Evolutionary conservation across 1,140 invertebrate species (phyloP), one percentile per base, ranked within the genome.

Genomic region (Odontomachus brunneus): DNA sequence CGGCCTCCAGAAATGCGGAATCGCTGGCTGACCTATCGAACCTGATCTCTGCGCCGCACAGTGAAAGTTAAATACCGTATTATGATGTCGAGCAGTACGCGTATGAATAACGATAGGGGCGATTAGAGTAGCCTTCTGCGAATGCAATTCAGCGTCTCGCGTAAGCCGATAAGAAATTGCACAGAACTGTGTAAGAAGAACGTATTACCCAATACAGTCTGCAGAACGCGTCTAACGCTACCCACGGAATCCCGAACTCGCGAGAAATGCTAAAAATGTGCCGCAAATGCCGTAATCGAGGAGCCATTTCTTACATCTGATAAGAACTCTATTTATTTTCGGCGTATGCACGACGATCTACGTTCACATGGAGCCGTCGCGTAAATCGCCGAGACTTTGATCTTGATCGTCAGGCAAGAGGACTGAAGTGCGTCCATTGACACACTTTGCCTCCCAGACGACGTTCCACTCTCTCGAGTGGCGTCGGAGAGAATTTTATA

Each of bases 1-100:
- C 29, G 38, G 26, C 73, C 44, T 63, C 73, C n/a, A 71, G 65
- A 80, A 80, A 80, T 57, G 51, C 75, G 75, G 51, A 80, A 71
- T 80, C 15, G 74, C 62, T 33, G 2, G 17, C 14, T 26, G 59
- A 75, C 62, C 74, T 76, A 67, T 78, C 74, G 48, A 66, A 53
- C 26, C 29, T 76, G 74, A 24, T 76, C 48, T 53, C 4, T 24
- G 38, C 29, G 44, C 63, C 19, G 38, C 29, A 33, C 38, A 33
- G 75, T 80, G 75, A 80, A 80, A 80, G 75, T 80, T 44, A 57
- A 33, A 48, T 22, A 48, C 38, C 3, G 65, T 57, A 71, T 80
- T 80, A 71, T 48, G 24, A 80, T 69, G 17, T 24, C 48, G 19
- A 53, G 11, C 33, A 57, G 22, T 26, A 55, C 44, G 24, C 38